phyloP scores from a whole-genome alignment of 2,113 vertebrate species.

The Oryctolagus cuniculus region DNA sequence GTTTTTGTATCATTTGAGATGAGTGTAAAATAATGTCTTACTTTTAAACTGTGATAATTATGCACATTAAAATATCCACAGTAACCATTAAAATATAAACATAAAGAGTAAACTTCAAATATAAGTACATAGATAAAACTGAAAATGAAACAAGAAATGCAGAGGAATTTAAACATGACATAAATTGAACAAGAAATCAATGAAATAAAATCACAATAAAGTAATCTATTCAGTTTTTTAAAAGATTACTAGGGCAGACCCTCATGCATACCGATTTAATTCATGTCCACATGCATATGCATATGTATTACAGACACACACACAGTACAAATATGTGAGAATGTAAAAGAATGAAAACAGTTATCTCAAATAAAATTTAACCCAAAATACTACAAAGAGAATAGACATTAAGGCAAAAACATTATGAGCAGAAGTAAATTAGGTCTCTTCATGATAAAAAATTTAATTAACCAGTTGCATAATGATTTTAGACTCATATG shows the following conservation, averaged over 20 bases:
- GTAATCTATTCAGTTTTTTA: background rate
- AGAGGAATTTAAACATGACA: background rate
- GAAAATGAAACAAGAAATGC: background rate
- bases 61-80: background rate
- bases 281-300: no score
- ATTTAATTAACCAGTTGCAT: background rate
- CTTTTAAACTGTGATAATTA: conserved; percentile 6
- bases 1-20: background rate
- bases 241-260: background rate
- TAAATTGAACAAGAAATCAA: background rate
- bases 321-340: background rate
- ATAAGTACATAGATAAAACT: background rate
- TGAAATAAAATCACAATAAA: conserved; percentile 26
- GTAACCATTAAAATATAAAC: background rate
- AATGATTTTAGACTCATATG: background rate
- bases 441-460: background rate
- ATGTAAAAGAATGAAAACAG: background rate
- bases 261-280: background rate
- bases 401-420: background rate
- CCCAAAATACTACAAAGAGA: background rate
- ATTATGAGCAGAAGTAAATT: background rate
- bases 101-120: conserved; percentile 22
- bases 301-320: background rate
- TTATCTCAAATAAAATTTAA: background rate
- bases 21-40: background rate